These are phyloP conservation scores for Alcedo quadribrachys DNA, from an alignment of 2,797 vertebrate genomes.

Conservation along the genomic window DNA sequence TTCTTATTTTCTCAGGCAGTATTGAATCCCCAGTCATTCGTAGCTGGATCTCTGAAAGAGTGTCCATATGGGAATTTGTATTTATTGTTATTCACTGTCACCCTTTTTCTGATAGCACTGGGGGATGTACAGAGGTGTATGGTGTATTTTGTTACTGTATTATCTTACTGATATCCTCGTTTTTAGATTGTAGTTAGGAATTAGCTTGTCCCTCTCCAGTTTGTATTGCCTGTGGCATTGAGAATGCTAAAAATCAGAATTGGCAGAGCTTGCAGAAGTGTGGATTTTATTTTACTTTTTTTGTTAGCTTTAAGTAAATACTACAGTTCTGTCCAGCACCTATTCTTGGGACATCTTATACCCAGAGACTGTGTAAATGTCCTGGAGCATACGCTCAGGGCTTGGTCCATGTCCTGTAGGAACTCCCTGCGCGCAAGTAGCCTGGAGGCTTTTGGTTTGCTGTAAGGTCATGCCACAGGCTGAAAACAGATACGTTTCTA, in stretches of 20 bases:
- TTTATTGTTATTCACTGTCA: not conserved
- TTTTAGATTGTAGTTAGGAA: not conserved
- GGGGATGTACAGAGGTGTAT: not conserved
- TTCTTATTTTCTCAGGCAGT: not conserved
- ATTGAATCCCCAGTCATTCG: not conserved
- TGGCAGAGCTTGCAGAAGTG: not conserved
- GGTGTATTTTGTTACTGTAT: not conserved
- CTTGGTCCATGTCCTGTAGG: not conserved
- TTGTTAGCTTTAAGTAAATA: not conserved
- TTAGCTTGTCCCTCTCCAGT: not conserved
- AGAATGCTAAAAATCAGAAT: not conserved
- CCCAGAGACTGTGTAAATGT: not conserved
- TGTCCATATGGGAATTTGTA: not conserved
- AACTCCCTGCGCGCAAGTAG: not conserved
- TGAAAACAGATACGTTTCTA: conserved; percentile 53
- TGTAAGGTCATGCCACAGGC: conserved; percentile 2
- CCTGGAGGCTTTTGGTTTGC: not conserved
- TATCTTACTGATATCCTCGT: not conserved
- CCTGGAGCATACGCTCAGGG: not conserved
- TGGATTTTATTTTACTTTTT: not conserved
- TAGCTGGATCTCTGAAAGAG: not conserved
- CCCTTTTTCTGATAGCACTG: not conserved
- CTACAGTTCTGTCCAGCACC: not conserved
- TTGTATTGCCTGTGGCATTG: not conserved
- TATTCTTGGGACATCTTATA: not conserved